phyloP scores from a whole-genome alignment of 2,113 vertebrate genomes.

The Perca schrenkii region DNA sequence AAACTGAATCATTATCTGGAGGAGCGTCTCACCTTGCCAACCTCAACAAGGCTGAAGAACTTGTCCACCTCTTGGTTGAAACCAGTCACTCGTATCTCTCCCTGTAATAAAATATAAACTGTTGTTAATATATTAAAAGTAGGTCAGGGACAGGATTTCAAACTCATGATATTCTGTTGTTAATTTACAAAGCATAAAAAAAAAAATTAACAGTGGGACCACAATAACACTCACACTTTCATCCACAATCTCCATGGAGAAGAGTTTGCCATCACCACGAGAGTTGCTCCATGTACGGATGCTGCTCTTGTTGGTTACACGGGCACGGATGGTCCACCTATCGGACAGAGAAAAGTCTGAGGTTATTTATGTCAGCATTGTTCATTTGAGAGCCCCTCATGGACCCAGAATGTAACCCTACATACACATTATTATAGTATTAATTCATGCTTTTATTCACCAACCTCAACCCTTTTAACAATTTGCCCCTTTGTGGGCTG shows the following conservation, averaged over 20 bases:
- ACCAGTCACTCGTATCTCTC: conserved; percentile 95
- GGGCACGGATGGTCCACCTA: conserved; percentile 96
- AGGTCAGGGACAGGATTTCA: background rate
- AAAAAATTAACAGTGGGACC: background rate
- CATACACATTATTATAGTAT: background rate
- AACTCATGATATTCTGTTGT: background rate
- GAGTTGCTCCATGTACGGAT: conserved; percentile 98
- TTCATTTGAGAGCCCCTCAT: background rate
- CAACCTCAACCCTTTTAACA: background rate
- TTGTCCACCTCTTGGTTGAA: conserved; percentile 98
- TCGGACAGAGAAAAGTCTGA: background rate
- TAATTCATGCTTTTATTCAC: background rate
- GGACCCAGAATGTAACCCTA: background rate
- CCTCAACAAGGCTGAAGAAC: conserved; percentile 91
- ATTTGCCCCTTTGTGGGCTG: background rate
- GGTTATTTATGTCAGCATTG: background rate
- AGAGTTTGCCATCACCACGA: conserved; percentile 96
- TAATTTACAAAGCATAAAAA: background rate
- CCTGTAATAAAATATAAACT: conserved; percentile 81
- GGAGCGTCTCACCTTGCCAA: conserved; percentile 90
- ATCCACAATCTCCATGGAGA: conserved; percentile 95
- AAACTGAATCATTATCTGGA: conserved; percentile 24
- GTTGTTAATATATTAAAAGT: background rate
- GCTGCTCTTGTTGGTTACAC: conserved; percentile 94
- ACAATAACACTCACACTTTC: conserved; percentile 90